Base-by-base conservation (phyloP, 2,113 vertebrate species). In the Elanoides forficatus region DNA sequence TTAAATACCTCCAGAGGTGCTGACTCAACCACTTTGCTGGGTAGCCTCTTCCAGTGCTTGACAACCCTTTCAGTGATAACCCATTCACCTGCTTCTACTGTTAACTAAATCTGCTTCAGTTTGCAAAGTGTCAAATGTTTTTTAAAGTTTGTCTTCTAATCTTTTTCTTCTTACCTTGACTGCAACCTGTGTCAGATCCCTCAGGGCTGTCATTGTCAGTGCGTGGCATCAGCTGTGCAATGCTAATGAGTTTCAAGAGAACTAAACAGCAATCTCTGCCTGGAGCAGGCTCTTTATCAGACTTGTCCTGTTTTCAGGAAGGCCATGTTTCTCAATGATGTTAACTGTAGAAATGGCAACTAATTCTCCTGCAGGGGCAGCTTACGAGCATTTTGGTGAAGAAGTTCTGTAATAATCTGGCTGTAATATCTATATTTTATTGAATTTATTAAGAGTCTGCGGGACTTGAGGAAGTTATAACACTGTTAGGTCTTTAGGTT, bases 61-160 rank as follows among this genome's bases (percentile, higher is more conserved):
- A 12, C 17, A 67, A 3, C 14, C 26, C 26, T 70, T 62, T 38
- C 17, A 19, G 1, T 3, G 65, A 81, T 48, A 66, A 81, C 63
- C 48, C 59, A 4, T 63, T 81, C n/a, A n/a, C 58, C 40, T 53
- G 70, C 65, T 83, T 42, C 60, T 21, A 0, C 21, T 22, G 15
- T 7, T 55, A 27, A 43, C 56, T 80, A 58, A 71, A 40, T 55
- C 75, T 55, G 3, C 59, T 63, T 72, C 60, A 55, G 13, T 84
- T 86, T 85, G 26, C 52, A 81, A 53, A 84, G 47, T 58, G 68
- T 83, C 42, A 79, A 91, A 78, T 2, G 1, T 10, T 23, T 95
- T 87, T 87, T 79, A 40, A 82, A 67, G 88, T 94, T 97, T 95
- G 36, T 85, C 93, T 93, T 87, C 42, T 53, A 62, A 56, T 95